Conservation (phyloP, 2,888 invertebrate species). For the Marasmarcha lunaedactyla region DNA sequence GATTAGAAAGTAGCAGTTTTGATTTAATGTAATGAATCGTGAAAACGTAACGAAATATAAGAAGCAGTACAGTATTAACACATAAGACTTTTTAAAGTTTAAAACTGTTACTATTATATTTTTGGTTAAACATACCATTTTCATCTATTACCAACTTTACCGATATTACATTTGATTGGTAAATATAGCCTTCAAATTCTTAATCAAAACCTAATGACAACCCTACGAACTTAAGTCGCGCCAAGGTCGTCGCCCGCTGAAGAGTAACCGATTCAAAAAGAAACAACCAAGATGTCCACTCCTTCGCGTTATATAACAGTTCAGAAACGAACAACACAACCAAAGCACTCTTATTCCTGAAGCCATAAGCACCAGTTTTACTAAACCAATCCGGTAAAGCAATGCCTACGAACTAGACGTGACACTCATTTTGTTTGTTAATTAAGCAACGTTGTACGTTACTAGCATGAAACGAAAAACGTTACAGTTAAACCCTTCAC, state of each 20-base stretch:
- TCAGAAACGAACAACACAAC: slow-evolving; percentile 30
- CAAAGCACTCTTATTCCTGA: slow-evolving; percentile 25
- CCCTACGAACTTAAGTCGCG: slow-evolving; percentile 33
- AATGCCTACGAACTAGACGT: slow-evolving; percentile 5
- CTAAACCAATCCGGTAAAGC: not conserved
- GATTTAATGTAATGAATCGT: no score
- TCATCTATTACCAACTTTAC: no score
- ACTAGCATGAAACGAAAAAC: slow-evolving; percentile 9
- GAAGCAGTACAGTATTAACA: no score
- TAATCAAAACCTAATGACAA: no score
- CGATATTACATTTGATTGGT: no score
- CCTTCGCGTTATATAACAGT: slow-evolving; percentile 55
- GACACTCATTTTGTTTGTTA: slow-evolving; percentile 34
- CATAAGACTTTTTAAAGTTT: no score
- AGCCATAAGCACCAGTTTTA: slow-evolving; percentile 23
- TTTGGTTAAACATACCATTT: no score
- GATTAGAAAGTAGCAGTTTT: no score
- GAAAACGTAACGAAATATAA: no score
- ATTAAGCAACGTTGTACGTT: slow-evolving; percentile 36
- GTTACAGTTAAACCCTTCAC: no score
- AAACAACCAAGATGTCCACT: slow-evolving; percentile 59
- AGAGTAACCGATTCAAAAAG: slow-evolving; percentile 39
- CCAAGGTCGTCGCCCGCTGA: slow-evolving; percentile 48
- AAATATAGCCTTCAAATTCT: no score
- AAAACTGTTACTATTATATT: no score